These are phyloP conservation scores for Kryphioiulus occultus DNA, from an alignment of 2,888 invertebrate genomes.

Conservation along the genomic window DNA sequence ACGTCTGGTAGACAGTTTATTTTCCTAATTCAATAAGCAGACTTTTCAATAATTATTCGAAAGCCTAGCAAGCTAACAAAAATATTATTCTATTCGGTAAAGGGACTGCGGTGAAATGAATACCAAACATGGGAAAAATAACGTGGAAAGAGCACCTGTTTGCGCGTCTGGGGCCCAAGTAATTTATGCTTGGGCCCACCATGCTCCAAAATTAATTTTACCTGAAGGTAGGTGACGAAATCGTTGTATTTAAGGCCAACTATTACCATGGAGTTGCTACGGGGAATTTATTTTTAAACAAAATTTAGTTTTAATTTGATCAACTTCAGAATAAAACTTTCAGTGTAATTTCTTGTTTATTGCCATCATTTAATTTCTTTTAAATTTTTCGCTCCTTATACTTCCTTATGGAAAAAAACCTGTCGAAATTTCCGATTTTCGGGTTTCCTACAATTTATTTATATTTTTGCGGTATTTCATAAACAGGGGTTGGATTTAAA, in stretches of 20 bases:
- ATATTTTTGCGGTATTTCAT: background rate
- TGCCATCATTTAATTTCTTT: no score
- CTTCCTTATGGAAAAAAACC: no score
- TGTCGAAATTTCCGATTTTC: no score
- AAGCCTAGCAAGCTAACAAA: background rate
- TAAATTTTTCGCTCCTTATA: no score
- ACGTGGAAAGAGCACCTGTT: conserved; percentile 71
- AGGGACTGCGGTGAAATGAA: conserved; percentile 95
- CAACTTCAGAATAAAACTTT: no score
- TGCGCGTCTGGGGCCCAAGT: conserved; percentile 74
- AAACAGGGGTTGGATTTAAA: conserved; percentile 82
- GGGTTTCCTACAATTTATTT: no score
- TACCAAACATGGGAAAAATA: conserved; percentile 64
- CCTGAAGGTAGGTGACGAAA: conserved; percentile 69
- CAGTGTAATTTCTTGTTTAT: no score
- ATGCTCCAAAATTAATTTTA: conserved; percentile 81
- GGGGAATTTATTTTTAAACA: no score
- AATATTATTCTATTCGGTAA: conserved; percentile 51
- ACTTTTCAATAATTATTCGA: background rate
- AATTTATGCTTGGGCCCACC: conserved; percentile 93
- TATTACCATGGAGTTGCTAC: no score
- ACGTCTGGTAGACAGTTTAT: conserved; percentile 72
- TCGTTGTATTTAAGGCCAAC: no score
- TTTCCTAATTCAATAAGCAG: background rate
- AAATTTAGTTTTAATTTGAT: no score